Evolutionary conservation across 2,888 invertebrate species (phyloP).

Genomic region (Malthinus seriepunctatus): DNA sequence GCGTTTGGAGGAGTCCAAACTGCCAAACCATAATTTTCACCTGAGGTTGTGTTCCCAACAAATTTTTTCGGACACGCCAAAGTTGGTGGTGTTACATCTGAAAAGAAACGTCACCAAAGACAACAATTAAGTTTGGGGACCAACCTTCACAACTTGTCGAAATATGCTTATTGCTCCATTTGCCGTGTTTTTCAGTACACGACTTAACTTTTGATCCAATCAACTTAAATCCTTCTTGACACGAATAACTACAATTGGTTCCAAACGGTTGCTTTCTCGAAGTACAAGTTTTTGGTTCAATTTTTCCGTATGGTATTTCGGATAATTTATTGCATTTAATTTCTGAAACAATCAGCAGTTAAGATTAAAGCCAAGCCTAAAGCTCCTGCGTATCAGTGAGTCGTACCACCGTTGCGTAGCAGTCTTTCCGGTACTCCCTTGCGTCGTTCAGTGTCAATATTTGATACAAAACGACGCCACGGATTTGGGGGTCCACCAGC

Average conservation of each 20-base stretch:
- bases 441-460: no score
- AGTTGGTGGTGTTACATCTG: background rate
- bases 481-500: no score
- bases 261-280: constrained; percentile 61
- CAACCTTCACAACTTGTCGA: constrained; percentile 40
- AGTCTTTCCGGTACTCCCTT: no score
- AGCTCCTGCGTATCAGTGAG: no score
- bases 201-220: constrained; percentile 58
- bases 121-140: background rate
- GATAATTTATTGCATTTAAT: constrained; percentile 53
- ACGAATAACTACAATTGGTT: constrained; percentile 61
- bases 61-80: background rate
- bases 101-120: background rate
- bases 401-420: no score
- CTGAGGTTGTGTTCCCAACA: background rate
- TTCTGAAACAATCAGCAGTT: constrained; percentile 36
- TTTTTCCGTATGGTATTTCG: constrained; percentile 57
- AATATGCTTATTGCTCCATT: constrained; percentile 56
- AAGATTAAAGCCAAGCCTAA: no score
- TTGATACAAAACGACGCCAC: no score
- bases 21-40: background rate
- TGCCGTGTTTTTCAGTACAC: constrained; percentile 61
- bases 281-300: constrained; percentile 60
- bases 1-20: background rate
- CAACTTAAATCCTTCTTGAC: constrained; percentile 63